Evolutionary conservation across 2,797 vertebrate genomes (phyloP).

Genomic region (Pseudomugil gertrudae): DNA sequence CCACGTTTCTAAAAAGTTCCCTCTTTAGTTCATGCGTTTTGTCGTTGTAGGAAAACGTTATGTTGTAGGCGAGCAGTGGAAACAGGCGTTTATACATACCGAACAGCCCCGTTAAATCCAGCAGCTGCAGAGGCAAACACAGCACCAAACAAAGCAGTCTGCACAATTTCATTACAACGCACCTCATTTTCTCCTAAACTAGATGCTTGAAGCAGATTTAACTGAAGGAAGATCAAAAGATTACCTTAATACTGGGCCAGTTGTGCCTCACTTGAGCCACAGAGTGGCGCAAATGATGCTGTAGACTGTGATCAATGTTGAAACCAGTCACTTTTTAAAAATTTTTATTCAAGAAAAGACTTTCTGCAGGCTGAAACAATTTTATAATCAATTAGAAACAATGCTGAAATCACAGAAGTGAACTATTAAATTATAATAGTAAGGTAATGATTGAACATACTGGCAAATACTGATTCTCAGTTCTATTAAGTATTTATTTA

Average conservation of each 20-base stretch:
- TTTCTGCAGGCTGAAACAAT: background rate
- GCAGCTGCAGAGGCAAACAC: conserved; percentile 34
- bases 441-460: background rate
- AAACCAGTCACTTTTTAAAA: background rate
- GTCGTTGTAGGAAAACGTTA: conserved; percentile 71
- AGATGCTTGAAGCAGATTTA: background rate
- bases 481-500: background rate
- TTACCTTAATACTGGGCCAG: conserved; percentile 32
- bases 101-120: conserved; percentile 56
- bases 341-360: background rate
- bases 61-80: conserved; percentile 70
- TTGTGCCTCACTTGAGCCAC: conserved; percentile 8
- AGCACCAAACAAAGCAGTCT: conserved; percentile 41
- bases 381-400: background rate
- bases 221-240: conserved; percentile 47
- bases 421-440: background rate
- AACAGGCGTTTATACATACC: conserved; percentile 77
- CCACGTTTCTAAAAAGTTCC: conserved; percentile 74
- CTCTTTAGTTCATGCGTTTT: conserved; percentile 75
- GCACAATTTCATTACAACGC: conserved; percentile 42
- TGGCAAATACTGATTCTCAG: background rate
- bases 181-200: conserved; percentile 27
- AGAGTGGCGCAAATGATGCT: conserved; percentile 21
- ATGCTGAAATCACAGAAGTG: conserved; percentile 11
- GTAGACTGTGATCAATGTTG: too few relatives aligned